Evolutionary conservation across 1,140 invertebrate species (phyloP).

Genomic region (Berghia stephanieae): DNA sequence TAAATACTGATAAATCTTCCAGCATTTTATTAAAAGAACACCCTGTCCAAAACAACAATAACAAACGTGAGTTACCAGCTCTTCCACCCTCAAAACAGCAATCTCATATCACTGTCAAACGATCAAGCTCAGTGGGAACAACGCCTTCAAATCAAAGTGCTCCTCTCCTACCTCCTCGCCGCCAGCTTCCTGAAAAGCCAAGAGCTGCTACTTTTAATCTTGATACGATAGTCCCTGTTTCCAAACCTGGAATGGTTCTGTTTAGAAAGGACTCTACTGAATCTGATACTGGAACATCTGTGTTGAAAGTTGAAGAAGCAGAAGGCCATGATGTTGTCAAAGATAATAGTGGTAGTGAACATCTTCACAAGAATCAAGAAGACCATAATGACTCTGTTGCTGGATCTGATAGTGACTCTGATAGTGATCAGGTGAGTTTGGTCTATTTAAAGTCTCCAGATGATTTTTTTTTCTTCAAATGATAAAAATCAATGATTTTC

Average conservation of each 20-base stretch:
- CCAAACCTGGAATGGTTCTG: background rate
- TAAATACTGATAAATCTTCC: no score
- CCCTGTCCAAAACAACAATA: no score
- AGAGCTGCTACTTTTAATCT: conserved; percentile 11
- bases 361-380: background rate
- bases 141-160: background rate
- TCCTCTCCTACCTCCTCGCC: conserved; percentile 11
- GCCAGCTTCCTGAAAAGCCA: background rate
- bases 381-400: conserved; percentile 25
- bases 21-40: no score
- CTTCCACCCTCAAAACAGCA: no score
- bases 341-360: background rate
- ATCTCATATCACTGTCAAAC: background rate
- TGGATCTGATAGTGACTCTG: conserved; percentile 48
- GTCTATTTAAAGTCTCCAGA: no score
- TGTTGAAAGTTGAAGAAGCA: background rate
- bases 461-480: no score
- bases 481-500: no score
- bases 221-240: conserved; percentile 30
- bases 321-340: background rate
- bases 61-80: no score
- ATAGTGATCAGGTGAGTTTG: conserved; percentile 46
- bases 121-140: conserved; percentile 17
- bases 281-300: conserved; percentile 1
- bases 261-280: background rate